Evolutionary conservation across 1,140 invertebrate species (phyloP).

Genomic region (Pteromalus puparum): DNA sequence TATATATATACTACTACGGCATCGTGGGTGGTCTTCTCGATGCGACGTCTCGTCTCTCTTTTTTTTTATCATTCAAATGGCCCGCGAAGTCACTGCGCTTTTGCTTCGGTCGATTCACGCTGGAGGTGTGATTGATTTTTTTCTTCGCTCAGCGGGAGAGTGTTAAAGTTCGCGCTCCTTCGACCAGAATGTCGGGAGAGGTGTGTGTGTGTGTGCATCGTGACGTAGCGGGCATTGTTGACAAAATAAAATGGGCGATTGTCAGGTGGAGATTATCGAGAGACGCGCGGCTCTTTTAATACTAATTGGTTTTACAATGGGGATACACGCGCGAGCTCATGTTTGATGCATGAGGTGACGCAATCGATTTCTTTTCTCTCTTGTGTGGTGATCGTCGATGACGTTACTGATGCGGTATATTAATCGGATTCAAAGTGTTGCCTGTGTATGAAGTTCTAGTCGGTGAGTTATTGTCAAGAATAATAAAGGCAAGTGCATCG

Average conservation of each 20-base stretch:
- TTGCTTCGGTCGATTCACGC: conserved; percentile 43
- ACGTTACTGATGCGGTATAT: neutral
- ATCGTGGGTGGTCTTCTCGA: conserved; percentile 66
- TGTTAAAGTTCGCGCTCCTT: conserved; percentile 42
- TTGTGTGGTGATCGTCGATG: neutral
- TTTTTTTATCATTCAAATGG: conserved; percentile 58
- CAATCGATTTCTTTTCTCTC: conserved; percentile 4
- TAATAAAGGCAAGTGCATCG: too few relatives aligned
- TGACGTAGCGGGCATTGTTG: conserved; percentile 37
- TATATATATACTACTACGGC: conserved; percentile 16
- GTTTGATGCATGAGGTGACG: conserved; percentile 13
- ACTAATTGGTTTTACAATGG: conserved; percentile 47
- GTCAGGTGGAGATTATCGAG: conserved; percentile 11
- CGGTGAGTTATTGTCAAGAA: too few relatives aligned
- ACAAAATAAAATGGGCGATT: conserved; percentile 40
- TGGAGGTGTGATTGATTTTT: conserved; percentile 23
- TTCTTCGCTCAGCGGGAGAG: conserved; percentile 31
- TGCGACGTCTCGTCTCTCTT: conserved; percentile 57
- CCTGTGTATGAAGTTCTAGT: too few relatives aligned
- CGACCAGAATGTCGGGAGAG: neutral
- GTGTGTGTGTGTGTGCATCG: neutral
- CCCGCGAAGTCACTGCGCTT: conserved; percentile 58
- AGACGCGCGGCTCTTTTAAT: neutral
- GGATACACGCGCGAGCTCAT: neutral
- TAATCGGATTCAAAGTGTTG: too few relatives aligned